Evolutionary conservation across 2,113 vertebrate genomes (phyloP).

Genomic region (Morone saxatilis): DNA sequence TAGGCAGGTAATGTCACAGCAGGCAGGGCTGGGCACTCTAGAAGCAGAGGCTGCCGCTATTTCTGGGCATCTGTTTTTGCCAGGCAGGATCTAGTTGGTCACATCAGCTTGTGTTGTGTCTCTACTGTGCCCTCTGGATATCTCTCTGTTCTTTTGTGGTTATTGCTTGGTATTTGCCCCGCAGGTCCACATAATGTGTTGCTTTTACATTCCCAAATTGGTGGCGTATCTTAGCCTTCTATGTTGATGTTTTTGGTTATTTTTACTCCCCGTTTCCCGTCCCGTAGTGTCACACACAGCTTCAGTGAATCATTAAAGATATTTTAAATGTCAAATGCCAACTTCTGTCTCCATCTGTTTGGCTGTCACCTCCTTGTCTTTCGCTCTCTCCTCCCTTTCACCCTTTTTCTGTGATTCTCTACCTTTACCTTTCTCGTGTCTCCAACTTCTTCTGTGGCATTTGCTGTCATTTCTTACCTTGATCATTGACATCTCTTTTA

Average conservation of each 20-base stretch:
- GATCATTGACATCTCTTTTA: conserved; percentile 64
- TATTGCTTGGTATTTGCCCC: conserved; percentile 7
- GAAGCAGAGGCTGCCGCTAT: conserved; percentile 63
- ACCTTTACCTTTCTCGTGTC: conserved; percentile 19
- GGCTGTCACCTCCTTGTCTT: conserved; percentile 16
- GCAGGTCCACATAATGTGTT: conserved; percentile 3
- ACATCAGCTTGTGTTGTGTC: conserved; percentile 40
- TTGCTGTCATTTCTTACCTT: conserved; percentile 43
- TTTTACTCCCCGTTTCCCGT: conserved; percentile 13
- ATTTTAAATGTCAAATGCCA: conserved; percentile 65
- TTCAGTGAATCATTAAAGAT: conserved; percentile 56
- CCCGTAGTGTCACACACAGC: neutral
- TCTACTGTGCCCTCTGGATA: conserved; percentile 35
- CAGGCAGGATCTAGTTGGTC: conserved; percentile 46
- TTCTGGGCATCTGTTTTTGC: conserved; percentile 72
- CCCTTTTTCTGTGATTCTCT: conserved; percentile 1
- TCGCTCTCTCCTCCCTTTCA: neutral
- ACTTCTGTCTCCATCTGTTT: conserved; percentile 47
- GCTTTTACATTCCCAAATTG: conserved; percentile 15
- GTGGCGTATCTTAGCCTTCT: conserved; percentile 7
- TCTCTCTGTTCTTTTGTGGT: neutral
- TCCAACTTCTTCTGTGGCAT: conserved; percentile 29
- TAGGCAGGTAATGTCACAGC: conserved; percentile 84
- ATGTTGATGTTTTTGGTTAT: conserved; percentile 16
- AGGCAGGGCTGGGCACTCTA: conserved; percentile 64